Evolutionary conservation across 35 echinoderm and acorn worm genomes (phyloP).

Genomic region (Lytechinus variegatus): DNA sequence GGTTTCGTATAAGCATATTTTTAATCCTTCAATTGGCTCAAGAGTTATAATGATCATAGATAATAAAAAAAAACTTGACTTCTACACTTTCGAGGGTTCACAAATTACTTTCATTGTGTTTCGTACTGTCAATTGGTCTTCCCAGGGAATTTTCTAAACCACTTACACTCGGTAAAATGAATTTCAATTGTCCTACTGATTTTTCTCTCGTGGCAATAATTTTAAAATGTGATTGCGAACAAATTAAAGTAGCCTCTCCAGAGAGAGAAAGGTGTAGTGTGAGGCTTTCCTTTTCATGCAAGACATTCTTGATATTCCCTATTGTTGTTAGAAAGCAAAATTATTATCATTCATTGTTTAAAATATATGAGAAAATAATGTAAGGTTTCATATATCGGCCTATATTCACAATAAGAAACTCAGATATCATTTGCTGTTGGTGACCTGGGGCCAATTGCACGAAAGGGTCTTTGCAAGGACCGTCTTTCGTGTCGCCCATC

Average conservation of each 20-base stretch:
- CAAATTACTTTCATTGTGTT: background rate
- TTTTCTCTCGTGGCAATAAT: background rate
- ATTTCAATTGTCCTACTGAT: background rate
- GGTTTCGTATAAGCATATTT: background rate
- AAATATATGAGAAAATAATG: background rate
- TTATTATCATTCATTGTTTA: background rate
- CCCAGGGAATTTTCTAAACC: background rate
- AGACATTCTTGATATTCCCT: background rate
- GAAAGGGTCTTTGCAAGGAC: no score
- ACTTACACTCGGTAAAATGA: no score
- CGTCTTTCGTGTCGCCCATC: no score
- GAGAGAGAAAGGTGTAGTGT: background rate
- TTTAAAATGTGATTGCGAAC: background rate
- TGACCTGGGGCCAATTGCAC: no score
- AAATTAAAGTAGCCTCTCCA: background rate
- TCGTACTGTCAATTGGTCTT: background rate
- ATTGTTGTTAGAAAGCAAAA: background rate
- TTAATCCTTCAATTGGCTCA: background rate
- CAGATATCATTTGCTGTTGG: no score
- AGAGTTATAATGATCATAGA: background rate
- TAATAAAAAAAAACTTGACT: background rate
- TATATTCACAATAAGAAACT: no score
- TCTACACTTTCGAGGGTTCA: background rate
- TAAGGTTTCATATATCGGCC: no score
- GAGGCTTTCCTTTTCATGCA: background rate